Evolutionary conservation across 1,140 invertebrate genomes (phyloP), one percentile per base, ranked within the genome.

Genomic region (Diuraphis noxia): DNA sequence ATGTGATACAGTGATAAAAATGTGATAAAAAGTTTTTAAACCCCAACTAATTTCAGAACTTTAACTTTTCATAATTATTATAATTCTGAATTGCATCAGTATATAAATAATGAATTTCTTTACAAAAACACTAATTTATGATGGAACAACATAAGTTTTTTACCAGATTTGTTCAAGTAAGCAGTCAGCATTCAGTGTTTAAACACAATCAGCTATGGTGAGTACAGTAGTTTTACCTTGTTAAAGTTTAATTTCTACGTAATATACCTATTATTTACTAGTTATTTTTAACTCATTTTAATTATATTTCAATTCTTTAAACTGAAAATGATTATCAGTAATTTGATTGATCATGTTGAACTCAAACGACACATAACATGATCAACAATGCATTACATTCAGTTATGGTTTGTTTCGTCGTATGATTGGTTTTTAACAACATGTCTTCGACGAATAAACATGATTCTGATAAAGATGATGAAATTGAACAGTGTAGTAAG

Each of bases 371-470:
- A 52, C 34, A 91, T 81, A 90, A 90, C 34, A 91, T 91, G 89
- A 91, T 82, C 89, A 81, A 91, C 63, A 91, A 91, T 91, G 89
- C 34, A 38, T 82, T 91, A 34, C 89, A 40, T 38, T 81, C 89
- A 91, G 77, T 52, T 91, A 40, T 91, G 77, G 77, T 82, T 91
- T 79, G 34, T 52, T 91, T 52, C 17, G 89, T 91, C 43, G 72
- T 81, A 30, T 91, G 89, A 91, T 91, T 81, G 43, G 89, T 91
- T 91, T 25, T 30, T 91, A 91, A 52, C 56, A 88, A 77, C 17
- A 91, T 91, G 89, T 91, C 89, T 91, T 91, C 77, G 34, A 81
- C 89, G 34, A 91, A 82, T 81, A 91, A 91, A 49, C 89, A 91
- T 81, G 89, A 91, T 38, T 91, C 72, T 49, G 77, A 91, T 81